These are phyloP conservation scores for Zingel zingel DNA, from an alignment of 2,113 vertebrate species.

Conservation along the genomic window DNA sequence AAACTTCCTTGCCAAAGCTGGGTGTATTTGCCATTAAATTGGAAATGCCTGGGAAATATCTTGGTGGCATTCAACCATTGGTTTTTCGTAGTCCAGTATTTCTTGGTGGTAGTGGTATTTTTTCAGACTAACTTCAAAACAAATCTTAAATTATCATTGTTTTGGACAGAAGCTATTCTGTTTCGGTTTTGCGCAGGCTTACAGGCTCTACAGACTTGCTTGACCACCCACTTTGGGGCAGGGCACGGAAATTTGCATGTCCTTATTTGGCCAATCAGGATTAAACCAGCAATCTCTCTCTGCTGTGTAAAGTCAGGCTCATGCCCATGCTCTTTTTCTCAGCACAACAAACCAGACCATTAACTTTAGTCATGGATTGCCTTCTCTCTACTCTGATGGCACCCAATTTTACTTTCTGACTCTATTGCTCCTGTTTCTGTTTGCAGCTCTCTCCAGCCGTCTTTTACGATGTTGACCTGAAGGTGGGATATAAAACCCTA, in stretches of 20 bases:
- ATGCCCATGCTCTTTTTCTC: not conserved
- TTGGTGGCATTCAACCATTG: conserved; percentile 27
- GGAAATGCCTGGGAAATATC: conserved; percentile 22
- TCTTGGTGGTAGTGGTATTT: conserved; percentile 25
- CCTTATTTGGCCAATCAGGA: not conserved
- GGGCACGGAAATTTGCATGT: not conserved
- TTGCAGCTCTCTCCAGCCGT: not conserved
- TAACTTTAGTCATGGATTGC: not conserved
- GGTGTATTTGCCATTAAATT: conserved; percentile 46
- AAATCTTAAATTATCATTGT: conserved; percentile 6
- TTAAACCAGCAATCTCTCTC: not conserved
- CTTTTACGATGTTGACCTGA: not conserved
- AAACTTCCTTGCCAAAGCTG: conserved; percentile 49
- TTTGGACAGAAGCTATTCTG: conserved; percentile 2
- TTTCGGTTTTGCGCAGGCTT: not conserved
- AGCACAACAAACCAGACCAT: not conserved
- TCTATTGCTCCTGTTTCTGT: not conserved
- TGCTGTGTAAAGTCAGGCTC: not conserved
- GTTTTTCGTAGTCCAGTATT: conserved; percentile 11
- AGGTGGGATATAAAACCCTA: not conserved
- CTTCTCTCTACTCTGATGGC: not conserved
- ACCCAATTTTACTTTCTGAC: no score
- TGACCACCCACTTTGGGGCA: not conserved
- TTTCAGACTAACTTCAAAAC: conserved; percentile 32
- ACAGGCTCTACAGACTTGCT: not conserved